These are phyloP conservation scores for Megaceryle alcyon DNA, from an alignment of 2,797 vertebrate species.

Conservation along the genomic window DNA sequence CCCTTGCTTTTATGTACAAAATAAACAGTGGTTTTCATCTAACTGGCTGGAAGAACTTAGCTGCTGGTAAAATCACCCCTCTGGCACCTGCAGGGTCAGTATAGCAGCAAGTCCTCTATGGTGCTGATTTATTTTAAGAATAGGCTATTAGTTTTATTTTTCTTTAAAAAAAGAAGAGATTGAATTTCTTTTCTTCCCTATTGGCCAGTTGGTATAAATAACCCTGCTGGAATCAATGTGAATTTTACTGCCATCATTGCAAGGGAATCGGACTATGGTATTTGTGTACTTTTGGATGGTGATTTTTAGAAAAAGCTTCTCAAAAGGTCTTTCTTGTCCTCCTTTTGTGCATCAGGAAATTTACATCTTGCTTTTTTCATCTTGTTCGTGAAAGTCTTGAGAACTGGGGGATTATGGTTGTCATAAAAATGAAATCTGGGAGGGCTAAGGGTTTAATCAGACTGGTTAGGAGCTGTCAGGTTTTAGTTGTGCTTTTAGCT, in stretches of 20 bases:
- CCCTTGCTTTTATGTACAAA: background rate
- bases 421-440: conserved; percentile 54
- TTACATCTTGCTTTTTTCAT: background rate
- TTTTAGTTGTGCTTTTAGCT: conserved; percentile 43
- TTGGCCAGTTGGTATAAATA: background rate
- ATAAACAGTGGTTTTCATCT: background rate
- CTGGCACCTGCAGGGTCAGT: background rate
- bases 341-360: conserved; percentile 34
- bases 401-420: conserved; percentile 41
- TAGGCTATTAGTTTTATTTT: background rate
- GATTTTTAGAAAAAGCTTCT: conserved; percentile 22
- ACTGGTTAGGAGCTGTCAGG: background rate
- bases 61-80: background rate
- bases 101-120: background rate
- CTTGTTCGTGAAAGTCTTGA: background rate
- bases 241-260: background rate
- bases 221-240: background rate
- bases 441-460: conserved; percentile 36
- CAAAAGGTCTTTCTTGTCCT: conserved; percentile 28
- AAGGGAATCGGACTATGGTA: background rate
- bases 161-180: background rate
- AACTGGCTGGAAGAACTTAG: background rate
- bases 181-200: background rate
- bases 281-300: background rate
- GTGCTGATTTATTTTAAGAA: background rate